phyloP scores from a whole-genome alignment of 2,113 vertebrate genomes.

The Hydrolagus affinis region DNA sequence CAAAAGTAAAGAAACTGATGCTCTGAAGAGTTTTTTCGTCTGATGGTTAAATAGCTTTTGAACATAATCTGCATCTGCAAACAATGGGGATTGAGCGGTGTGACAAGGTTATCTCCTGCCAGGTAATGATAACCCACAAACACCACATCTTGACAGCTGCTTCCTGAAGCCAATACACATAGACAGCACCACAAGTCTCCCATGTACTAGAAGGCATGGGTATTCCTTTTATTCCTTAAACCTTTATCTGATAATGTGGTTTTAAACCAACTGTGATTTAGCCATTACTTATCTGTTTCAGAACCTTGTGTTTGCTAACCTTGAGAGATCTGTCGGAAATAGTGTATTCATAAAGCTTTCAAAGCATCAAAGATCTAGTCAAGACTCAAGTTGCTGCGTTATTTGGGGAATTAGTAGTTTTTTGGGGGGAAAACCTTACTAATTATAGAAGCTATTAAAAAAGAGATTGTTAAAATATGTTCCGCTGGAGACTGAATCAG shows the following conservation, averaged over 20 bases:
- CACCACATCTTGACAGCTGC: neutral
- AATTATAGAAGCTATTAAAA: neutral
- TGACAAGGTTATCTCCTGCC: conserved; percentile 2
- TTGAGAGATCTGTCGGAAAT: neutral
- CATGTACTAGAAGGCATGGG: neutral
- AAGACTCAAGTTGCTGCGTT: neutral
- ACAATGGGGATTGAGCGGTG: neutral
- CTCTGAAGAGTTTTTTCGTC: neutral
- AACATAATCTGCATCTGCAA: conserved; percentile 1
- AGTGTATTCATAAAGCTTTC: neutral
- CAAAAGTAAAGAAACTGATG: neutral
- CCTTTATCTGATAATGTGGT: conserved; percentile 8
- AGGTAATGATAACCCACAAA: neutral
- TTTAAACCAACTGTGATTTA: conserved; percentile 19
- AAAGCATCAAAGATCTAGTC: neutral
- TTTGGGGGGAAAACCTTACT: neutral
- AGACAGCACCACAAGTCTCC: no score
- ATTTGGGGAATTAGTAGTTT: neutral
- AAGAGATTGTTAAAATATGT: neutral
- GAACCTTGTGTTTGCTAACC: conserved; percentile 16
- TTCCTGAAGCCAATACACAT: neutral
- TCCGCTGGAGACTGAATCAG: no score
- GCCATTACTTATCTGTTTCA: neutral
- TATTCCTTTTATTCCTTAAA: conserved; percentile 5
- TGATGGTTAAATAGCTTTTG: neutral